Evolutionary conservation across 2,888 invertebrate species (phyloP), one percentile per base, ranked within the genome.

Genomic region (Clivina fossor): DNA sequence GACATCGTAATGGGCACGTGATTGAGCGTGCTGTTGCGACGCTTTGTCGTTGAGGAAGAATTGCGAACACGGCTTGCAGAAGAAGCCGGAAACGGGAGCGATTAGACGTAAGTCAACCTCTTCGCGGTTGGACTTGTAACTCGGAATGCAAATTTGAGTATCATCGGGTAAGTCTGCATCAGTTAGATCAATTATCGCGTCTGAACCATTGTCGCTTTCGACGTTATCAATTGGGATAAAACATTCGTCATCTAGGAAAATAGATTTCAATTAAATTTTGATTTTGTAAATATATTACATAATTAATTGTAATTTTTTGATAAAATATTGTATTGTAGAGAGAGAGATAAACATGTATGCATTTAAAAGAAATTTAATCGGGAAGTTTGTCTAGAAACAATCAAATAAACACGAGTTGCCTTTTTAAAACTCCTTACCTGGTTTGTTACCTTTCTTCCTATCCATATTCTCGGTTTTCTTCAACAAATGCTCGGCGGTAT

Each of bases 401-500:
- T n/a, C n/a, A n/a, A n/a, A n/a, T n/a, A n/a, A n/a, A n/a, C n/a
- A n/a, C n/a, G n/a, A n/a, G n/a, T n/a, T n/a, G n/a, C n/a, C n/a
- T n/a, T n/a, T n/a, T n/a, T n/a, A n/a, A n/a, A n/a, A n/a, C n/a
- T n/a, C n/a, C n/a, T n/a, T n/a, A n/a, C n/a, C n/a, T n/a, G n/a
- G n/a, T n/a, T n/a, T n/a, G n/a, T n/a, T 49, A 13, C 15, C 19
- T 62, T 72, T 70, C 57, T 63, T 66, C n/a, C 61, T 64, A 16
- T 76, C 74, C 33, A 76, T 69, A 49, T 73, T 77, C 62, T 80
- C 78, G 43, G 77, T 76, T 8, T 80, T 75, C 68, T 79, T 81
- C 70, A 81, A 81, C 69, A 91, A 78, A 71, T 92, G 91, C 57
- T 83, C 83, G 0, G 86, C 83, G 1, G 87, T 85, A 55, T 91